Percentiles rank a stretch among this genome's conserved stretches.
These are phyloP conservation scores for Tiphia femorata DNA, from an alignment of 2,888 invertebrate genomes.

Conservation along the genomic window DNA sequence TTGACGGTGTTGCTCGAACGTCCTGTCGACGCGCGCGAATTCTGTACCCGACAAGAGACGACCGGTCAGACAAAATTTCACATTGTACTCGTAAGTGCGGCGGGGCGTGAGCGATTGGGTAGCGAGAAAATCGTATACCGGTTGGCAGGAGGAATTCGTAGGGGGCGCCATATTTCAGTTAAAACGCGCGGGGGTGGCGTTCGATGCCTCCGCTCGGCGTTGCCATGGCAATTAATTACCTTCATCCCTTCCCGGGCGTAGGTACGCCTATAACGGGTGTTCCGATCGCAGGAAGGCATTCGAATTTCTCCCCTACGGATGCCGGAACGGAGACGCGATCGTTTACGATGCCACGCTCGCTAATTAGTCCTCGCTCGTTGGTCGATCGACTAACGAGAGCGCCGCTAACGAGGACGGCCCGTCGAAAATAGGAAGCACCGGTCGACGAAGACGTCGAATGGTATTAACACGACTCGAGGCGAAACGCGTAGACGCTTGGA, in stretches of 20 bases:
- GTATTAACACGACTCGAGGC: too few species aligned
- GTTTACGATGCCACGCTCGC: background rate
- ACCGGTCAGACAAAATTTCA: too few species aligned
- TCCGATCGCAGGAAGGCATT: constrained; percentile 52
- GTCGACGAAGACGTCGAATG: too few species aligned
- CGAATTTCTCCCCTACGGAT: background rate
- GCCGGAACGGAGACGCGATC: too few species aligned
- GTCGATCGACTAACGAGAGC: background rate
- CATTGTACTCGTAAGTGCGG: too few species aligned
- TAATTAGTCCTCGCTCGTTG: background rate
- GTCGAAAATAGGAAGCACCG: constrained; percentile 14
- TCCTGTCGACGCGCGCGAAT: too few species aligned
- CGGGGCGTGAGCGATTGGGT: constrained; percentile 16
- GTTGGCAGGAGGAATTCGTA: constrained; percentile 59
- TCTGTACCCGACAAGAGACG: too few species aligned
- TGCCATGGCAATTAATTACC: constrained; percentile 70
- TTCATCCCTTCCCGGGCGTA: constrained; percentile 62
- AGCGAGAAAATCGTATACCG: constrained; percentile 31
- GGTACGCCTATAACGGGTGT: constrained; percentile 63
- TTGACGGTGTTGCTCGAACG: too few species aligned
- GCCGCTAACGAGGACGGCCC: background rate
- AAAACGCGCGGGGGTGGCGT: constrained; percentile 63
- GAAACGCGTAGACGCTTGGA: too few species aligned
- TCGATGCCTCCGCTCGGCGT: constrained; percentile 65
- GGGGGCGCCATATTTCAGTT: constrained; percentile 69